Conservation (phyloP, 2,888 invertebrate genomes). For the Melipona beecheii region DNA sequence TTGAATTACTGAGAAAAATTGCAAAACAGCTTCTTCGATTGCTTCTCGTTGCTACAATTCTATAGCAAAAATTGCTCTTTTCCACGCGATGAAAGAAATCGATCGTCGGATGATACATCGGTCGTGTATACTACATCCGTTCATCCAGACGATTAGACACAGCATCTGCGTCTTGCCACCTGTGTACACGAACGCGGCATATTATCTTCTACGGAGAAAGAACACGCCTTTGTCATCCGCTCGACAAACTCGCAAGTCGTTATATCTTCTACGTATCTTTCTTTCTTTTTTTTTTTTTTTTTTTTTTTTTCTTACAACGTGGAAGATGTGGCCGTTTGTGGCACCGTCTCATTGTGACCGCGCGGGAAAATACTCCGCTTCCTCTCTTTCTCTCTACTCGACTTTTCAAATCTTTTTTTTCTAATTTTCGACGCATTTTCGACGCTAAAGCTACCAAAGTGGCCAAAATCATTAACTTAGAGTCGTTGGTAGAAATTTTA, state of each 20-base stretch:
- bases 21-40: background rate
- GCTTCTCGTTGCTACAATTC: background rate
- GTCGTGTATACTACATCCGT: background rate
- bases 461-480: too few relatives aligned
- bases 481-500: too few relatives aligned
- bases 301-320: conserved; percentile 22
- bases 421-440: too few relatives aligned
- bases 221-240: conserved; percentile 79
- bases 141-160: conserved; percentile 68
- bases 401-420: background rate
- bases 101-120: background rate
- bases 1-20: too few relatives aligned
- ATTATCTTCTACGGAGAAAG: conserved; percentile 78
- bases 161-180: conserved; percentile 83
- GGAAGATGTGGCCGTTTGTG: conserved; percentile 37
- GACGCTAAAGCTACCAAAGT: too few relatives aligned
- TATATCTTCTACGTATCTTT: conserved; percentile 62
- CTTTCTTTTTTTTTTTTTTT: too few relatives aligned
- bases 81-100: background rate
- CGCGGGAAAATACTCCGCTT: background rate
- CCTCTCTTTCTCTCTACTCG: background rate
- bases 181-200: conserved; percentile 80
- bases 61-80: background rate
- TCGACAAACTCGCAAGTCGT: conserved; percentile 67
- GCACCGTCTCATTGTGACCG: conserved; percentile 4